These are phyloP conservation scores for Rosalia funebris DNA, from an alignment of 2,888 invertebrate species.

Conservation along the genomic window DNA sequence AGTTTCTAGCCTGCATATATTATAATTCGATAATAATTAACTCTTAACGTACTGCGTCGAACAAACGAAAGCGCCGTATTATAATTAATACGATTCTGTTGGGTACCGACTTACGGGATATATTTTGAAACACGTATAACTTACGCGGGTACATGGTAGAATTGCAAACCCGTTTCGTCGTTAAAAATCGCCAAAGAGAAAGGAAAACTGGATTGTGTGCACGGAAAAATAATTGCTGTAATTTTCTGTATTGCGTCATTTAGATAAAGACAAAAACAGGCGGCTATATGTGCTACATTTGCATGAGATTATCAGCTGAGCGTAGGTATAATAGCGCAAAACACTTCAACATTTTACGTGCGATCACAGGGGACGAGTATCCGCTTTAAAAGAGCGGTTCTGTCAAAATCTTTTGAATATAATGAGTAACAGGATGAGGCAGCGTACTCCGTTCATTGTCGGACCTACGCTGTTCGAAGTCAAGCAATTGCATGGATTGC, in stretches of 20 bases:
- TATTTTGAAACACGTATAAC: slow-evolving; percentile 17
- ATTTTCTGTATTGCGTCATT: background rate
- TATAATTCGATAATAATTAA: slow-evolving; percentile 19
- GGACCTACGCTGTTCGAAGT: no score
- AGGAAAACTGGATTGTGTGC: slow-evolving; percentile 3
- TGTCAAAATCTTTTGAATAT: no score
- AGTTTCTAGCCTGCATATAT: slow-evolving; percentile 20
- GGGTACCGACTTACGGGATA: background rate
- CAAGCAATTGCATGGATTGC: no score
- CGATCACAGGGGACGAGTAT: no score
- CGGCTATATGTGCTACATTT: no score
- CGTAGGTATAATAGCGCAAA: no score
- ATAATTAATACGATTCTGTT: slow-evolving; percentile 16
- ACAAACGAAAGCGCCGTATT: slow-evolving; percentile 19
- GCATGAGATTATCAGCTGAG: no score
- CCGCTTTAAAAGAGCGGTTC: no score
- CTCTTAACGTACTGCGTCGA: background rate
- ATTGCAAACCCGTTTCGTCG: background rate
- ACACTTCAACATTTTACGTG: no score
- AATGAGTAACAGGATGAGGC: no score
- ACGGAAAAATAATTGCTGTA: background rate
- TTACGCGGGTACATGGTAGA: background rate
- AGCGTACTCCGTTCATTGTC: no score
- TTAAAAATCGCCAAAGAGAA: background rate
- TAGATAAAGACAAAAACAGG: no score